Evolutionary conservation across 2,797 vertebrate species (phyloP).

Genomic region (Catostomus latipinnis): DNA sequence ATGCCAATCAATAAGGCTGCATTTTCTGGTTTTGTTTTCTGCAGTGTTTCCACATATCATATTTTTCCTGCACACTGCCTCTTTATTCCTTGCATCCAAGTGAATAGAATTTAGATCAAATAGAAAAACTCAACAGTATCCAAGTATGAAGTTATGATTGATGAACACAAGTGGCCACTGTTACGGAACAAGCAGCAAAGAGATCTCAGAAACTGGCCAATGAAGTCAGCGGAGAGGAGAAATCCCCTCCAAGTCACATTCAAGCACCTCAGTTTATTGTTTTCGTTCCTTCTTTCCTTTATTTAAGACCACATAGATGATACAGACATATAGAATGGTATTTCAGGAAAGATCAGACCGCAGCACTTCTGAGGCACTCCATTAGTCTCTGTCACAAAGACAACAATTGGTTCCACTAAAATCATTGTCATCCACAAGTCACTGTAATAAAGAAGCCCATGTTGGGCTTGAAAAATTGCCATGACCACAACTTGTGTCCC

Average conservation of each 20-base stretch:
- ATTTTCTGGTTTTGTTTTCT: constrained; percentile 54
- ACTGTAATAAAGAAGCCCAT: constrained; percentile 36
- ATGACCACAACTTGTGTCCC: constrained; percentile 24
- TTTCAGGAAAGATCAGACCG: constrained; percentile 45
- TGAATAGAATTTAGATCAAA: constrained; percentile 52
- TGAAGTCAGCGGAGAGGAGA: constrained; percentile 53
- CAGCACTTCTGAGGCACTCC: constrained; percentile 8
- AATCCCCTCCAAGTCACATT: constrained; percentile 54
- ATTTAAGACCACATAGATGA: constrained; percentile 69
- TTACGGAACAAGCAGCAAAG: constrained; percentile 70
- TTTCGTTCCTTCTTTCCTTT: constrained; percentile 48
- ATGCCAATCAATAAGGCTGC: constrained; percentile 56
- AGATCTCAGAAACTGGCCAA: constrained; percentile 68
- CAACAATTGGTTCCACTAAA: constrained; percentile 41
- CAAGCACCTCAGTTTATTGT: constrained; percentile 37
- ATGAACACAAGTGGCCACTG: constrained; percentile 52
- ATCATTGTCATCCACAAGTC: constrained; percentile 56
- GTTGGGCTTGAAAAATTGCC: not conserved
- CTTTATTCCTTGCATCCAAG: constrained; percentile 34
- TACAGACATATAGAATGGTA: constrained; percentile 64
- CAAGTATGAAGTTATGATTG: constrained; percentile 48
- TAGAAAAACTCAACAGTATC: constrained; percentile 37
- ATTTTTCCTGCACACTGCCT: constrained; percentile 34
- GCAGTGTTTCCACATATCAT: constrained; percentile 48
- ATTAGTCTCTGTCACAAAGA: constrained; percentile 41